These are phyloP conservation scores for Cryptocheilus praepositus DNA, from an alignment of 2,888 invertebrate genomes.

Conservation along the genomic window DNA sequence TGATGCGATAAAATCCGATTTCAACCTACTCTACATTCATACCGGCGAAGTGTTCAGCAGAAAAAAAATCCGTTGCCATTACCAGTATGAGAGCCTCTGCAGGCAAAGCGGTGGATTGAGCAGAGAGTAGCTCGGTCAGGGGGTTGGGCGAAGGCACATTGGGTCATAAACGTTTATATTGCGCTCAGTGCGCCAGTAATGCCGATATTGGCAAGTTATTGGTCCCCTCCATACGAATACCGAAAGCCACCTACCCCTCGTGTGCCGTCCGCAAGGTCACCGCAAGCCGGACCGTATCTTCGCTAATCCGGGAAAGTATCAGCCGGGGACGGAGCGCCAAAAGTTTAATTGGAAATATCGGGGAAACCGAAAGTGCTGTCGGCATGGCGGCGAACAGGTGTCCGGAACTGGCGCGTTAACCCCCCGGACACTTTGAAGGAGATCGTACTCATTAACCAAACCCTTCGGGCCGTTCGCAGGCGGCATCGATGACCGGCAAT, in stretches of 20 bases:
- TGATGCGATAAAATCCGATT: too few species aligned
- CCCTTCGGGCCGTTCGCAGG: not conserved
- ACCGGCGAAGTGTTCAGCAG: too few species aligned
- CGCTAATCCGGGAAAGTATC: constrained; percentile 65
- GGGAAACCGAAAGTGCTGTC: constrained; percentile 29
- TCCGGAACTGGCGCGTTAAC: constrained; percentile 40
- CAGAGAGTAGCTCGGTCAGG: constrained; percentile 47
- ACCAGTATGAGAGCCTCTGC: constrained; percentile 51
- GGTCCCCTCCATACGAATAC: constrained; percentile 54
- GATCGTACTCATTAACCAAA: constrained; percentile 30
- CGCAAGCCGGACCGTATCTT: constrained; percentile 51
- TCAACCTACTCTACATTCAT: too few species aligned
- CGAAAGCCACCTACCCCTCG: constrained; percentile 32
- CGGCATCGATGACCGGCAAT: too few species aligned
- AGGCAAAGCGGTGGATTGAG: constrained; percentile 45
- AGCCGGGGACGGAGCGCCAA: constrained; percentile 44
- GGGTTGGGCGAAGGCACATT: constrained; percentile 63
- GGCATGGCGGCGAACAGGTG: constrained; percentile 44
- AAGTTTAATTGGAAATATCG: constrained; percentile 70
- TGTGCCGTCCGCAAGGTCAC: constrained; percentile 44
- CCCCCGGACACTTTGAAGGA: constrained; percentile 16
- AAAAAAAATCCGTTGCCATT: not conserved
- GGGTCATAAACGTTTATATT: constrained; percentile 74
- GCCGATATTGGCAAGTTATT: constrained; percentile 74
- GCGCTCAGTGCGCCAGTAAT: constrained; percentile 70